Evolutionary conservation across 2,888 invertebrate species (phyloP), one percentile per base, ranked within the genome.

Genomic region (Minunthozetes semirufus): DNA sequence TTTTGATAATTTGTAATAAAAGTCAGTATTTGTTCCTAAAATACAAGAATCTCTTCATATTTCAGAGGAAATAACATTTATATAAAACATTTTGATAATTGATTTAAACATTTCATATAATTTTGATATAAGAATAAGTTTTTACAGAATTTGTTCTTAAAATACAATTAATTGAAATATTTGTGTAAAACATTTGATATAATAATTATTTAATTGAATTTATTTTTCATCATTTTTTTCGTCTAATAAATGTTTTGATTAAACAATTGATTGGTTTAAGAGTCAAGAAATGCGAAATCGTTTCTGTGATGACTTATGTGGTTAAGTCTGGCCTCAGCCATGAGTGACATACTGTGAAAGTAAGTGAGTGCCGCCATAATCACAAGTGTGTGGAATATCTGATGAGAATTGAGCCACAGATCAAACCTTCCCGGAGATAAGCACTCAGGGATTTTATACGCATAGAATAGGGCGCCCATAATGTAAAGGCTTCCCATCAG

Each of bases 351-450:
- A 70, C 74, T 74, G 22, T 74, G 70, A 22, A 70, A 74, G 48
- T 74, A 74, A 15, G 53, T 29, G 11, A 74, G 6, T 2, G 22
- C 48, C 0, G 70, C 74, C 15, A 59, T 27, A 5, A 74, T 27
- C 77, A 99, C 99, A 81, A 98, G 89, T 53, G 98, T 90, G 82
- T 99, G 99, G 87, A 99, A 99, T 81, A 99, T 92, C 86, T 99
- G 99, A 85, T 99, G 99, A 74, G 98, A 98, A 85, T 99, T 98
- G 85, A 97, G 94, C 95, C 92, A 98, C 81, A 99, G 94, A 85
- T 99, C 99, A 86, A 95, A 92, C 84, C 89, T 91, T 77, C 92
- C 92, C 9, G 99, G 99, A 85, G 96, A 98, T 88, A 94, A 95
- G 78, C 98, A 86, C 84, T 99, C 99, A 22, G 99, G 99, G 76